Percentiles rank a stretch among this genome's conserved stretches.
Conservation (phyloP, 1,140 invertebrate species). For the Berghia stephanieae region DNA sequence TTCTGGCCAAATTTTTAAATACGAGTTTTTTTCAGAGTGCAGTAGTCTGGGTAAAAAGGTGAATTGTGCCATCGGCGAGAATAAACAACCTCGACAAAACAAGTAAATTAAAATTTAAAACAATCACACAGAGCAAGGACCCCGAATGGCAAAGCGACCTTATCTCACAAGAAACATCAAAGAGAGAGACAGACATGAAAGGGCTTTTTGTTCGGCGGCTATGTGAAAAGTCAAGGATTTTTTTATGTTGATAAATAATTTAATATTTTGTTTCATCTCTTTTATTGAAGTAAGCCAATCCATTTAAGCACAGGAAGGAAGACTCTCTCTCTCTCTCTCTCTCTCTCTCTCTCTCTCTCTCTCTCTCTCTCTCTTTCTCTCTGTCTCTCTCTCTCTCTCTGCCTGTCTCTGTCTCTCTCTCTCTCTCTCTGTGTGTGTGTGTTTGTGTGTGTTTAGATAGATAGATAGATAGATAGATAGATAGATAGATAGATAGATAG, state of each 20-base stretch:
- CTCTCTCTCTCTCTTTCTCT: neutral
- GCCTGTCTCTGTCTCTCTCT: neutral
- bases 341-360: neutral
- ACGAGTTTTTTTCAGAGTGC: too few species aligned
- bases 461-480: neutral
- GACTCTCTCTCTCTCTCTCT: neutral
- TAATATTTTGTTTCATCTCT: neutral
- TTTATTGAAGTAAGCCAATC: too few species aligned
- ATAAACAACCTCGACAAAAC: too few species aligned
- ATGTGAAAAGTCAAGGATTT: neutral
- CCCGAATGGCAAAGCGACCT: neutral
- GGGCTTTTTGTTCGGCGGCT: neutral
- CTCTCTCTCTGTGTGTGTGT: neutral
- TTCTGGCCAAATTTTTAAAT: too few species aligned
- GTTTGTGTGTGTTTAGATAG: neutral
- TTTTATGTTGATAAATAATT: neutral
- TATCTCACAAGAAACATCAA: neutral
- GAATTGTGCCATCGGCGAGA: too few species aligned
- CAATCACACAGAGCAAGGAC: too few species aligned
- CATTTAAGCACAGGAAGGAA: too few species aligned
- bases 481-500: slow-evolving; percentile 9
- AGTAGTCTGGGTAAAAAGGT: too few species aligned
- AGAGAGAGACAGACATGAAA: neutral
- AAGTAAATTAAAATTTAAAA: too few species aligned
- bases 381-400: neutral